Percentiles rank a stretch among this genome's conserved stretches.
Evolutionary conservation across 2,797 vertebrate species (phyloP).

Genomic region (Urophycis tenuis): DNA sequence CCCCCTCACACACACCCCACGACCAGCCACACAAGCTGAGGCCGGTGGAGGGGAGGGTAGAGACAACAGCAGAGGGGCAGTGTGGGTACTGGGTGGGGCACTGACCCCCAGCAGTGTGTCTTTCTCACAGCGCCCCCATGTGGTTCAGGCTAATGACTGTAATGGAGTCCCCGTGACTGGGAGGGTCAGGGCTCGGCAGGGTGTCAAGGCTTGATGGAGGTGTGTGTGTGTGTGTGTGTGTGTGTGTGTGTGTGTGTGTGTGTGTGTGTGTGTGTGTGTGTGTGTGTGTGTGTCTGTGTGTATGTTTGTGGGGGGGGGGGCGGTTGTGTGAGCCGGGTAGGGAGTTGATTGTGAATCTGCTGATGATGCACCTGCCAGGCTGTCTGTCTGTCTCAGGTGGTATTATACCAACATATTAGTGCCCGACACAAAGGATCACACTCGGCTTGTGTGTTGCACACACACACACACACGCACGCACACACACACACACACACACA

Average conservation of each 20-base stretch:
- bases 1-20: slow-evolving; percentile 43
- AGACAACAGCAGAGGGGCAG: slow-evolving; percentile 52
- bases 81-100: slow-evolving; percentile 44
- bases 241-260: not conserved
- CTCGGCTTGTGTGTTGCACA: not conserved
- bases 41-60: slow-evolving; percentile 6
- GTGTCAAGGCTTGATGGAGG: not conserved
- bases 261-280: not conserved
- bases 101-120: slow-evolving; percentile 52
- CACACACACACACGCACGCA: too few relatives aligned
- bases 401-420: not conserved
- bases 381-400: not conserved
- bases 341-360: not conserved
- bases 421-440: not conserved
- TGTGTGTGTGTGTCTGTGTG: not conserved
- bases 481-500: too few relatives aligned
- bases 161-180: slow-evolving; percentile 37
- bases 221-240: not conserved
- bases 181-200: not conserved
- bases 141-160: slow-evolving; percentile 60
- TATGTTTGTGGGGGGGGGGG: too few relatives aligned
- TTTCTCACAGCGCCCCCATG: slow-evolving; percentile 47
- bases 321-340: not conserved
- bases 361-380: not conserved
- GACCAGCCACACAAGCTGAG: slow-evolving; percentile 30